phyloP scores from a whole-genome alignment of 30 jellyfish, hydroid and myxozoan species.

The Mastigias papua region DNA sequence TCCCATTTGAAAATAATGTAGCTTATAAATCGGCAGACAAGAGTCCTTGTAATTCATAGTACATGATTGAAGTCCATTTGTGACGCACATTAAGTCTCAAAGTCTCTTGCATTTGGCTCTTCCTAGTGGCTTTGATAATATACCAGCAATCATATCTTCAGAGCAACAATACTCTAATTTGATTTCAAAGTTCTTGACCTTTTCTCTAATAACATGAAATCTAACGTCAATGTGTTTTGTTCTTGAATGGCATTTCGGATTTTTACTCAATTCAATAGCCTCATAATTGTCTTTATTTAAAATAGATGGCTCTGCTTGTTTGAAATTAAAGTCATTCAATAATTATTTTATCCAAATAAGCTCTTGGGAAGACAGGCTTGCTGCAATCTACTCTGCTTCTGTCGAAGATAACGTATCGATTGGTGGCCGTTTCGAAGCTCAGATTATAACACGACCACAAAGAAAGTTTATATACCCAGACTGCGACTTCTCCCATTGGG shows the following conservation, averaged over 20 bases:
- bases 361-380: background rate
- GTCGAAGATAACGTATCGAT: constrained; percentile 15
- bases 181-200: background rate
- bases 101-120: background rate
- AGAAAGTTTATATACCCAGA: constrained; percentile 11
- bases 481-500: background rate
- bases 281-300: background rate
- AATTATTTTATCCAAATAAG: background rate
- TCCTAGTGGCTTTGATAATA: background rate
- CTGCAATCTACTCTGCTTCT: constrained; percentile 5
- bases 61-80: too few species aligned
- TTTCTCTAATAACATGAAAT: background rate
- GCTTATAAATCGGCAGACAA: too few species aligned
- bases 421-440: background rate
- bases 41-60: too few species aligned
- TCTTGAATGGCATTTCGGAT: background rate
- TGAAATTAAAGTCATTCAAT: background rate
- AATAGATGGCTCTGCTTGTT: background rate
- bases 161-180: background rate
- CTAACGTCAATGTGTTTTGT: background rate
- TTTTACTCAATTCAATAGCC: background rate
- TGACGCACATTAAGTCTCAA: too few species aligned
- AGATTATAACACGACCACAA: background rate
- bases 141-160: background rate
- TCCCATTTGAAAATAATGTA: too few species aligned